phyloP scores from a whole-genome alignment of 2,888 invertebrate genomes.

The Agrochola lychnidis region DNA sequence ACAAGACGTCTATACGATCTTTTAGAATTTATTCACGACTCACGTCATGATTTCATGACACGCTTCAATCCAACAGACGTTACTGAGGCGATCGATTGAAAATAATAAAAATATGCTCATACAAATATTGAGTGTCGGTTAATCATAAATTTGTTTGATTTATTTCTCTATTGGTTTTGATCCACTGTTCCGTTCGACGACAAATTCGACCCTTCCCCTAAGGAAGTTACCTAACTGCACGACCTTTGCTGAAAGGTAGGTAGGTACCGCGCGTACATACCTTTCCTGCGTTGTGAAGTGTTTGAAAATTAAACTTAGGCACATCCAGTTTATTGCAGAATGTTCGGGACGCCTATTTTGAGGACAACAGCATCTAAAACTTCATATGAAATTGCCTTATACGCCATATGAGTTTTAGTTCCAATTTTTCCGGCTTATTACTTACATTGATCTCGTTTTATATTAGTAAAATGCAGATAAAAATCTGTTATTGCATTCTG shows the following conservation, averaged over 20 bases:
- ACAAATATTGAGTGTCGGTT: not conserved
- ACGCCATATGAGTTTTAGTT: too few relatives aligned
- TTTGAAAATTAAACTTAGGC: not conserved
- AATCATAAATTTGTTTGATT: not conserved
- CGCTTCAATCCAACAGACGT: slow-evolving; percentile 1
- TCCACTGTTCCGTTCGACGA: slow-evolving; percentile 17
- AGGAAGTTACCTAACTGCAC: slow-evolving; percentile 47
- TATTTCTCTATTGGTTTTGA: slow-evolving; percentile 24
- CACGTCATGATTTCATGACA: slow-evolving; percentile 1
- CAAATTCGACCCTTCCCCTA: slow-evolving; percentile 43
- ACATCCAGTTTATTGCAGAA: not conserved
- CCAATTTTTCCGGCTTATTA: not conserved
- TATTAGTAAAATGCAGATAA: slow-evolving; percentile 20
- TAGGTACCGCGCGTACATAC: not conserved
- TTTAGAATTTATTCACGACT: not conserved
- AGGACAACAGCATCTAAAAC: not conserved
- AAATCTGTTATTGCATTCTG: slow-evolving; percentile 25
- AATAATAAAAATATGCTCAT: not conserved
- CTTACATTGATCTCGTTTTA: not conserved
- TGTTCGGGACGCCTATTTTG: not conserved
- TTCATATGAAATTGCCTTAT: not conserved
- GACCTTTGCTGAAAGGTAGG: slow-evolving; percentile 12
- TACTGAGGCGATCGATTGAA: slow-evolving; percentile 1
- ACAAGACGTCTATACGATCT: not conserved
- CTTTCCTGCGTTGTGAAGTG: too few relatives aligned